These are phyloP conservation scores for Chaenodraco wilsoni DNA, from an alignment of 2,797 vertebrate species.

Conservation along the genomic window DNA sequence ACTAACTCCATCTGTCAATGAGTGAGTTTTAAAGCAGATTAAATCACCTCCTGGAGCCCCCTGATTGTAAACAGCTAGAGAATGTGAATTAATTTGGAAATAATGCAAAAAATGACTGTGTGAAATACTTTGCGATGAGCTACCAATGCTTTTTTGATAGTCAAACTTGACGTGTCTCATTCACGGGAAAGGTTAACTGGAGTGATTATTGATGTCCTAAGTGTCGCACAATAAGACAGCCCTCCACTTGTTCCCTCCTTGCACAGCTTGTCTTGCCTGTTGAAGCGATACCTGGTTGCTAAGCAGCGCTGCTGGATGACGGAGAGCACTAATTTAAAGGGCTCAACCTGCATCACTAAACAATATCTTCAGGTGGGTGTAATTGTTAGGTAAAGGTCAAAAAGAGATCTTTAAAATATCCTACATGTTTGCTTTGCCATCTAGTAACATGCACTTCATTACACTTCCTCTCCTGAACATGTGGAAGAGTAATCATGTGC, in stretches of 20 bases:
- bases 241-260: conserved; percentile 19
- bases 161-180: not conserved
- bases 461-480: conserved; percentile 9
- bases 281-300: conserved; percentile 72
- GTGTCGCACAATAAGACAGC: conserved; percentile 20
- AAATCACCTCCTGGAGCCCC: conserved; percentile 9
- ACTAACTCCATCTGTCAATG: conserved; percentile 3
- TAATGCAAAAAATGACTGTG: not conserved
- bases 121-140: not conserved
- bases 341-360: conserved; percentile 42
- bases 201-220: not conserved
- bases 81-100: not conserved
- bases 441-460: not conserved
- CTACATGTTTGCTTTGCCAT: conserved; percentile 10
- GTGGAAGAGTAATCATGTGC: not conserved
- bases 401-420: conserved; percentile 38
- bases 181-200: conserved; percentile 5
- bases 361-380: conserved; percentile 29
- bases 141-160: not conserved
- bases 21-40: conserved; percentile 10
- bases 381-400: conserved; percentile 59
- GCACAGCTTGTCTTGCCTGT: conserved; percentile 32
- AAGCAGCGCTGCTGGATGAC: conserved; percentile 64
- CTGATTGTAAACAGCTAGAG: not conserved
- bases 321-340: conserved; percentile 39